phyloP scores from a whole-genome alignment of 2,113 vertebrate species.

The Setophaga petechia region DNA sequence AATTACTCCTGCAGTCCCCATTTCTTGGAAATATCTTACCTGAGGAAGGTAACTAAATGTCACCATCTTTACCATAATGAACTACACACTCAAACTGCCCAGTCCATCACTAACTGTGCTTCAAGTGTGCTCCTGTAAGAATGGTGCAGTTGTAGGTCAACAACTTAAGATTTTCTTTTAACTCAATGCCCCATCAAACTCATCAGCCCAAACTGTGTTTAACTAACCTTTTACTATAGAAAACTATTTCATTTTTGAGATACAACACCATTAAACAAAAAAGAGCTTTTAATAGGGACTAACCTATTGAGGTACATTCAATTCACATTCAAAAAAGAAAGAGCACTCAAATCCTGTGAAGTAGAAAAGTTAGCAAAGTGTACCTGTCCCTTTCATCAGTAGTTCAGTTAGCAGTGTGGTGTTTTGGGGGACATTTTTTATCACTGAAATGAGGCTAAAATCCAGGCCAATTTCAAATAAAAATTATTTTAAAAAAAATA shows the following conservation, averaged over 20 bases:
- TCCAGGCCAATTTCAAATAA: not conserved
- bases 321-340: not conserved
- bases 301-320: not conserved
- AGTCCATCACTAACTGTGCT: not conserved
- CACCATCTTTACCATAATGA: not conserved
- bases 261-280: not conserved
- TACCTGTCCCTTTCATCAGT: not conserved
- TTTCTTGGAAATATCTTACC: not conserved
- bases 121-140: not conserved
- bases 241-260: not conserved
- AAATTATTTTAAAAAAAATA: not conserved
- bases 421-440: not conserved
- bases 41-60: not conserved
- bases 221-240: not conserved
- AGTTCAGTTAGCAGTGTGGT: not conserved
- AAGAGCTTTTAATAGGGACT: not conserved
- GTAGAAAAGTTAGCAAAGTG: not conserved
- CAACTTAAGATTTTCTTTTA: not conserved
- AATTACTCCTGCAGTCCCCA: not conserved
- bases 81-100: not conserved
- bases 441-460: not conserved
- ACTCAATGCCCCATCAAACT: not conserved
- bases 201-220: not conserved
- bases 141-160: not conserved
- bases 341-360: not conserved